Evolutionary conservation across 1,140 invertebrate species (phyloP).

Genomic region (Hyles vespertilio): DNA sequence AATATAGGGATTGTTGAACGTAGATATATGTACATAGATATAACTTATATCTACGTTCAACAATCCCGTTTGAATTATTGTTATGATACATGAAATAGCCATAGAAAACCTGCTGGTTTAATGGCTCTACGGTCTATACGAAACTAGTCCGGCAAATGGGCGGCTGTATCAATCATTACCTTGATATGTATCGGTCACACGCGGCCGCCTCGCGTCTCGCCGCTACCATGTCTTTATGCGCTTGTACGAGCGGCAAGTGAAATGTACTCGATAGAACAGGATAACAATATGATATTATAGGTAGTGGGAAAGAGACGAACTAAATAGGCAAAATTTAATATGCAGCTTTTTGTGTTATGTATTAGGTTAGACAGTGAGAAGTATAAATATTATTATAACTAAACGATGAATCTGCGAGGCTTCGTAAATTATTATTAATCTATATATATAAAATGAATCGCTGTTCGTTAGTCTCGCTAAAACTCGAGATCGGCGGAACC

Average conservation of each 20-base stretch:
- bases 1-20: too few species aligned
- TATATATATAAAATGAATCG: too few species aligned
- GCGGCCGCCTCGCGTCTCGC: conserved; percentile 1
- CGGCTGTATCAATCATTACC: conserved; percentile 53
- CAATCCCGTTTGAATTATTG: too few species aligned
- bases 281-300: too few species aligned
- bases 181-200: conserved; percentile 57
- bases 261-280: too few species aligned
- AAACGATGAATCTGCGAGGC: too few species aligned
- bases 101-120: conserved; percentile 19
- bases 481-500: too few species aligned
- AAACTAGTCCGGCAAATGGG: conserved; percentile 53
- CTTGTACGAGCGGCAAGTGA: background rate
- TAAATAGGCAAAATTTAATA: background rate
- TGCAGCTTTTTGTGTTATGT: background rate
- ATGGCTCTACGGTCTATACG: conserved; percentile 30
- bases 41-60: background rate
- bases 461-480: too few species aligned
- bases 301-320: background rate
- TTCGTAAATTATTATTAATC: too few species aligned
- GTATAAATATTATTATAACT: too few species aligned
- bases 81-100: background rate
- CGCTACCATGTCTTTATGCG: background rate
- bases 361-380: too few species aligned
- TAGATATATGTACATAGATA: background rate